A percentile compares a stretch with the other conserved stretches of the same genome.
These are phyloP conservation scores for Malacosoma neustria DNA, from an alignment of 2,888 invertebrate genomes.

Conservation along the genomic window DNA sequence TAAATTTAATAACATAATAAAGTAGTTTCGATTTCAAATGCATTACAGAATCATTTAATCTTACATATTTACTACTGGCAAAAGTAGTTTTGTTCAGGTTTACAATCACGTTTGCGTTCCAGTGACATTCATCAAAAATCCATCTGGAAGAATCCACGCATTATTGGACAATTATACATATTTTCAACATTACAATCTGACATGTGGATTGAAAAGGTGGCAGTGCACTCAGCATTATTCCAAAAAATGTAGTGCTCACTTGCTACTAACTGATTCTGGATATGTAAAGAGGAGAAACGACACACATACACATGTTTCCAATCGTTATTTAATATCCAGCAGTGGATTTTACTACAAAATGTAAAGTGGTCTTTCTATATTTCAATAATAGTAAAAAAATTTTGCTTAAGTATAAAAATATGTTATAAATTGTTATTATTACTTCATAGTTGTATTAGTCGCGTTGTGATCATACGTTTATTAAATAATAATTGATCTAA, in stretches of 20 bases:
- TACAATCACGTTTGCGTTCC: neutral
- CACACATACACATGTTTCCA: neutral
- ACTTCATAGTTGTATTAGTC: no score
- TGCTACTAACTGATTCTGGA: constrained; percentile 10
- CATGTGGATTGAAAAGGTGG: constrained; percentile 16
- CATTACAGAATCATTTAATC: no score
- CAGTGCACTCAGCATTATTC: constrained; percentile 22
- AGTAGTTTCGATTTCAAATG: no score
- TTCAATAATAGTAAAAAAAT: no score
- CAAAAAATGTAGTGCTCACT: constrained; percentile 13
- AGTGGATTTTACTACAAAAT: neutral
- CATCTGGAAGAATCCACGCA: constrained; percentile 14
- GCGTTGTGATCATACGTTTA: no score
- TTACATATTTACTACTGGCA: no score
- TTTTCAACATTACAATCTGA: constrained; percentile 12
- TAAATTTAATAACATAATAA: no score
- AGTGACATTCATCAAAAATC: constrained; percentile 15
- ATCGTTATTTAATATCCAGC: neutral
- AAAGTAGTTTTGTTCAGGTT: neutral
- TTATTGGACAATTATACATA: constrained; percentile 18
- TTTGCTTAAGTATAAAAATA: no score
- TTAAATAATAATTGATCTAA: no score
- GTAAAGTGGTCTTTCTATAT: no score
- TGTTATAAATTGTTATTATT: no score
- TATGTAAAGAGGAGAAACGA: constrained; percentile 7